phyloP scores from a whole-genome alignment of 1,140 invertebrate species.

The Homalodisca vitripennis region DNA sequence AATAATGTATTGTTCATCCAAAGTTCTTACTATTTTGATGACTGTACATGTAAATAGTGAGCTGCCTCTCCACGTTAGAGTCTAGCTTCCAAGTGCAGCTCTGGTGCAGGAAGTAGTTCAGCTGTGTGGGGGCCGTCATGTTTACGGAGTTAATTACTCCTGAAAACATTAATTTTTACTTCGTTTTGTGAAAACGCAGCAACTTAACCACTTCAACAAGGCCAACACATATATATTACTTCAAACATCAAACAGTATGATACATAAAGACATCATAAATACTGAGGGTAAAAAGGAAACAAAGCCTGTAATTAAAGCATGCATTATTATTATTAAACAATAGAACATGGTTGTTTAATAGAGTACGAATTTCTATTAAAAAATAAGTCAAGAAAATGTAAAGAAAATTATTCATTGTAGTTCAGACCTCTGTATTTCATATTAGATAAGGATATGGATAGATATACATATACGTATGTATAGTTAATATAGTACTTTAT shows the following conservation, averaged over 20 bases:
- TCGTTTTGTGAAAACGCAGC: neutral
- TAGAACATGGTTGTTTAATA: too few species aligned
- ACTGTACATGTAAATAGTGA: conserved; percentile 65
- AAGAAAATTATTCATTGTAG: too few species aligned
- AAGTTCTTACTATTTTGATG: conserved; percentile 66
- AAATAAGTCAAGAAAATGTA: too few species aligned
- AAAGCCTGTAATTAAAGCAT: too few species aligned
- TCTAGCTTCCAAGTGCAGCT: conserved; percentile 70
- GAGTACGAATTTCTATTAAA: too few species aligned
- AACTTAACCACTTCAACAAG: neutral
- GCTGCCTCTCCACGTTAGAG: conserved; percentile 63
- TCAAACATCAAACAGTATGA: conserved; percentile 11
- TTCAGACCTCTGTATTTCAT: too few species aligned
- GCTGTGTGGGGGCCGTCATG: conserved; percentile 45
- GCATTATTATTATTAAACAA: too few species aligned
- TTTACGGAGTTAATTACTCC: conserved; percentile 58
- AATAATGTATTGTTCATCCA: too few species aligned
- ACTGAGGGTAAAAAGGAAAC: neutral
- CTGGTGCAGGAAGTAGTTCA: conserved; percentile 65
- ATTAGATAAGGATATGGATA: too few species aligned
- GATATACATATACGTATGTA: too few species aligned
- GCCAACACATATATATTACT: neutral
- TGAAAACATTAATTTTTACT: conserved; percentile 40
- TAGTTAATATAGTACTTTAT: too few species aligned
- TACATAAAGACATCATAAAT: conserved; percentile 7